Evolutionary conservation across 2,888 invertebrate genomes (phyloP), one percentile per base, ranked within the genome.

Genomic region (Altica lythri): DNA sequence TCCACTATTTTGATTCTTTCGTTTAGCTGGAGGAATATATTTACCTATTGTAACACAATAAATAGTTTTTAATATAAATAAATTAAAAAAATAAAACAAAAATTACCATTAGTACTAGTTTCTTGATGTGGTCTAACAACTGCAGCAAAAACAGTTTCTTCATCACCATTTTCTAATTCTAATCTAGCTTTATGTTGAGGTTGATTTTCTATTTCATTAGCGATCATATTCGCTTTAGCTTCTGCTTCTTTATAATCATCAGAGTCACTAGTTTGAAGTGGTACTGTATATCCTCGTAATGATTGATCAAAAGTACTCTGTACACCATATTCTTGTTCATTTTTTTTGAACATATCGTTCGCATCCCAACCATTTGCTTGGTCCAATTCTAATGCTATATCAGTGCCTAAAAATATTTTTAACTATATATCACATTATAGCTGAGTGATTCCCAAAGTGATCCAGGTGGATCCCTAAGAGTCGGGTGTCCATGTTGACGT

Each of bases 331-430:
- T 90, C 84, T 72, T 86, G 84, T 75, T 93, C 92, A 78, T 97
- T 97, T 75, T 89, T 92, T 62, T 88, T 83, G 78, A 98, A 98
- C 97, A 98, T 98, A 66, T 97, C 96, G 75, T 90, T 87, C 1
- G 90, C 89, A 80, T 95, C 93, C 97, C 98, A 98, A 54, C 97
- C 97, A 80, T 95, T 95, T 77, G 88, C 84, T 71, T 89, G 89
- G 71, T 90, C 90, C 53, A 90, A 76, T 66, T 89, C 89, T 62
- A 83, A 78, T 53, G 85, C 80, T 18, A 83, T 80, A 38, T 82
- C 80, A 68, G 79, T 81, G n/a, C n/a, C n/a, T n/a, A n/a, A n/a
- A n/a, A n/a, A n/a, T n/a, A n/a, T n/a, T n/a, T n/a, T n/a, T n/a
- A n/a, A n/a, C n/a, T n/a, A n/a, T n/a, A n/a, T n/a, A n/a, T n/a